phyloP scores from a whole-genome alignment of 2,797 vertebrate species.

The Tragelaphus eurycerus region DNA sequence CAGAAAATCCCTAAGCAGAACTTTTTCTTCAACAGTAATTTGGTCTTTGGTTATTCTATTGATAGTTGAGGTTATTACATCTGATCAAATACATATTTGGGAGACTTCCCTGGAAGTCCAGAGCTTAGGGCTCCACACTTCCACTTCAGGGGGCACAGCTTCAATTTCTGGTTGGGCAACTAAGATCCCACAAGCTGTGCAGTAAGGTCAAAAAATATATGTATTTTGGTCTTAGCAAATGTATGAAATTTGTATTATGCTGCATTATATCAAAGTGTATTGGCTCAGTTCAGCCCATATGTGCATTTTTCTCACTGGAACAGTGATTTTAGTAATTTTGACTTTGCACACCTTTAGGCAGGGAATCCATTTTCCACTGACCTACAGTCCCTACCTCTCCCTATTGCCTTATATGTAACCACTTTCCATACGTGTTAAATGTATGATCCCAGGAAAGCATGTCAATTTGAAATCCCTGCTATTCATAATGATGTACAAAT shows the following conservation, averaged over 20 bases:
- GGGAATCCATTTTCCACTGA: neutral
- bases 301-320: neutral
- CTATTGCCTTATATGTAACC: neutral
- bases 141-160: neutral
- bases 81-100: neutral
- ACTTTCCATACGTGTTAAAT: neutral
- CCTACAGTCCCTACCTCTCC: neutral
- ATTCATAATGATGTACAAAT: constrained; percentile 10
- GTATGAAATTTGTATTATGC: neutral
- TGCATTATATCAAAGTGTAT: neutral
- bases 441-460: neutral
- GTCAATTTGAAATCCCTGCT: constrained; percentile 37
- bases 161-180: neutral
- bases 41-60: constrained; percentile 36
- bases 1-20: neutral
- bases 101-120: neutral
- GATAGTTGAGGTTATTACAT: neutral
- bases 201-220: neutral
- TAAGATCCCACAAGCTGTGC: neutral
- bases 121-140: neutral
- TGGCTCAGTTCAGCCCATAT: neutral
- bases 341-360: neutral
- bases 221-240: neutral
- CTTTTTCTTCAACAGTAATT: neutral
- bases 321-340: neutral